Evolutionary conservation across 2,113 vertebrate species (phyloP).

Genomic region (Passerina amoena): DNA sequence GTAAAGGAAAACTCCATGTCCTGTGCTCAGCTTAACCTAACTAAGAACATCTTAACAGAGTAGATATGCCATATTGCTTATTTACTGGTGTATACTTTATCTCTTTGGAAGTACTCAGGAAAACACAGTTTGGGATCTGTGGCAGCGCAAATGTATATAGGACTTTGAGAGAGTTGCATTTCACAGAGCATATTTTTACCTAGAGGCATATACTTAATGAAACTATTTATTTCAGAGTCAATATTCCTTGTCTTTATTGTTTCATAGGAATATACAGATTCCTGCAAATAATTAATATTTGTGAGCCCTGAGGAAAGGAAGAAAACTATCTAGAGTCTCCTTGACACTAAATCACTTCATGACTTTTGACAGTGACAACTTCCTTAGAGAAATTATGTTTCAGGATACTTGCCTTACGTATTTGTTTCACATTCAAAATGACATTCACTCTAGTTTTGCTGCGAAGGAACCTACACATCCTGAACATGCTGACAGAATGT

Average conservation of each 20-base stretch:
- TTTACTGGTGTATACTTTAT: background rate
- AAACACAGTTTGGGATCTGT: background rate
- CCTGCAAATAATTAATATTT: constrained; percentile 23
- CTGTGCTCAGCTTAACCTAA: background rate
- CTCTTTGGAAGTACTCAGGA: background rate
- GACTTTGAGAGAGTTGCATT: background rate
- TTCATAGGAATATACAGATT: background rate
- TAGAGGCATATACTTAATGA: background rate
- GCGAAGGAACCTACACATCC: background rate
- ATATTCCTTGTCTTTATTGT: background rate
- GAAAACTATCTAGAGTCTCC: background rate
- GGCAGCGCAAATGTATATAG: rapidly evolving
- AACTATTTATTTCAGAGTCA: constrained; percentile 23
- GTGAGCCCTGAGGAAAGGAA: background rate
- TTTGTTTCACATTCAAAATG: constrained; percentile 13
- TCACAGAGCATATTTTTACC: constrained; percentile 2
- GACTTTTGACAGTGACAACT: background rate
- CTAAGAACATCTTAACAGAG: background rate
- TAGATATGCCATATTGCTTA: background rate
- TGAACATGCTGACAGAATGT: background rate
- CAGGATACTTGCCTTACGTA: background rate
- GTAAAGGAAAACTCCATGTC: background rate
- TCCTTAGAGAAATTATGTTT: background rate
- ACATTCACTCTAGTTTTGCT: background rate
- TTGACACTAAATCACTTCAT: background rate